These are phyloP conservation scores for Chaitophorus viminalis DNA, from an alignment of 2,888 invertebrate genomes.

Conservation along the genomic window DNA sequence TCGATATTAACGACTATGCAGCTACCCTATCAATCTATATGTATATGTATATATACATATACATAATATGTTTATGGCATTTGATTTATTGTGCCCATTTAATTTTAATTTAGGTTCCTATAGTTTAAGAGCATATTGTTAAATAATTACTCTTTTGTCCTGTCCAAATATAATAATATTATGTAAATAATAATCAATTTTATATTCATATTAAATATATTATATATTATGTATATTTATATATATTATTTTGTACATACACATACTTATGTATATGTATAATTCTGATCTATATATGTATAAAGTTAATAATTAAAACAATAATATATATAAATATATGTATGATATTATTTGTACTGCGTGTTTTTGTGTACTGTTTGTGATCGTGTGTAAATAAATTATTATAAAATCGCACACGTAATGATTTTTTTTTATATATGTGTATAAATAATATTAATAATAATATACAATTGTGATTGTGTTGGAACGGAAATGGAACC, in stretches of 20 bases:
- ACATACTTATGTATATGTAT: constrained; percentile 1
- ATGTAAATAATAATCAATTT: constrained; percentile 29
- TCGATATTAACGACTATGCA: neutral
- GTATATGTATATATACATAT: neutral
- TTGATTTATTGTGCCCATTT: constrained; percentile 35
- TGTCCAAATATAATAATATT: constrained; percentile 54
- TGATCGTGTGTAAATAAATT: constrained; percentile 60
- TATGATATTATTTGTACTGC: constrained; percentile 56
- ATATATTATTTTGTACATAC: neutral
- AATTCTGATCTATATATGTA: constrained; percentile 8
- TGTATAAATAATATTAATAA: constrained; percentile 6
- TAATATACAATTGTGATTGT: constrained; percentile 46
- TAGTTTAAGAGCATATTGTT: constrained; percentile 52
- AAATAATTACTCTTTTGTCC: constrained; percentile 55
- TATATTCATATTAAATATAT: constrained; percentile 3
- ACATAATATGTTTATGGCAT: constrained; percentile 4
- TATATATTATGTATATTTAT: constrained; percentile 12
- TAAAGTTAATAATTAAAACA: constrained; percentile 39
- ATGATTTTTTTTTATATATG: constrained; percentile 47
- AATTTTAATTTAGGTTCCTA: constrained; percentile 61
- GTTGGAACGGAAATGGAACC: constrained; percentile 6
- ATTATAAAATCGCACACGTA: constrained; percentile 49
- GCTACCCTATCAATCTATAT: constrained; percentile 5
- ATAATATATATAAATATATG: constrained; percentile 33
- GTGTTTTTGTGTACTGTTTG: constrained; percentile 60